A percentile compares a stretch with the other conserved stretches of the same genome.
These are phyloP conservation scores for Dasysyrphus tricinctus DNA, from an alignment of 2,888 invertebrate species.

Conservation along the genomic window DNA sequence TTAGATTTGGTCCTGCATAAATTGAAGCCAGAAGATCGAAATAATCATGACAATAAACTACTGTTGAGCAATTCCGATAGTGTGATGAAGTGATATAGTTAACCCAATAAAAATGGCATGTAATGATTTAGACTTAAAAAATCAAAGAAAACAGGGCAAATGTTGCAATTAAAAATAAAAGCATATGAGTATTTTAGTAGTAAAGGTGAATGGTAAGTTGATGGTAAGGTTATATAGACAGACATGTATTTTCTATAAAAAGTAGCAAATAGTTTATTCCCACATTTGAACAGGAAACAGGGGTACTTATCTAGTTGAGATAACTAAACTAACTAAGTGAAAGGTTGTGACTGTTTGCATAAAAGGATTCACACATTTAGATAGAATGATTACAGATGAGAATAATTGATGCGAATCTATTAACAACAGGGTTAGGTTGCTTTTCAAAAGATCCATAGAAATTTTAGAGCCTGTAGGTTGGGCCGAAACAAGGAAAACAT, in stretches of 20 bases:
- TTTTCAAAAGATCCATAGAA: no score
- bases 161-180: slow-evolving; percentile 41
- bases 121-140: slow-evolving; percentile 5
- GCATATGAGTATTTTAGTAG: background rate
- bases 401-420: no score
- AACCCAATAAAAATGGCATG: slow-evolving; percentile 21
- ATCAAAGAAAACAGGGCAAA: slow-evolving; percentile 22
- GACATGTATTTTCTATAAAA: background rate
- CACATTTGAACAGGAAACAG: slow-evolving; percentile 7
- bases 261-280: slow-evolving; percentile 17
- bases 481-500: no score
- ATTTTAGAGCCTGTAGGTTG: no score
- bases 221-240: background rate
- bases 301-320: background rate
- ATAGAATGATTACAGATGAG: background rate
- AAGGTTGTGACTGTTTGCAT: background rate
- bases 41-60: slow-evolving; percentile 57
- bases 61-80: slow-evolving; percentile 57
- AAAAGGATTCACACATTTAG: background rate
- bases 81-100: slow-evolving; percentile 50
- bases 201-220: background rate
- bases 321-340: background rate
- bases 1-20: slow-evolving; percentile 38
- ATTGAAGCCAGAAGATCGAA: slow-evolving; percentile 42
- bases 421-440: no score